These are phyloP conservation scores for Siderastrea radians DNA, from an alignment of 92 coral and sea anemone genomes.

Conservation along the genomic window DNA sequence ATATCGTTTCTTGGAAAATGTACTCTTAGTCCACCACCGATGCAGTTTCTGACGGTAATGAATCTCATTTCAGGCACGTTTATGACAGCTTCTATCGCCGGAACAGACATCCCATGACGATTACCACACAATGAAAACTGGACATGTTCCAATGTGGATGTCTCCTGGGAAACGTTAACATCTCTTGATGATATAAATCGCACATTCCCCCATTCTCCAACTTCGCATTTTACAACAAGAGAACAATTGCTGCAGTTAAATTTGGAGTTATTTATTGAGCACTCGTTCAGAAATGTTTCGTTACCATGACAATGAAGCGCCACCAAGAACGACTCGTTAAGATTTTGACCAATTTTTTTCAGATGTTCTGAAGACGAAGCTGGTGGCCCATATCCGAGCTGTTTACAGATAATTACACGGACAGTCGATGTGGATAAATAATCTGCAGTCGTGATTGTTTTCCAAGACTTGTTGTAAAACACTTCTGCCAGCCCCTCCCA, in stretches of 20 bases:
- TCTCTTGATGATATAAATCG: constrained; percentile 50
- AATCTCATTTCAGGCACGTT: constrained; percentile 42
- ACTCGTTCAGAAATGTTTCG: constrained; percentile 56
- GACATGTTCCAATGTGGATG: constrained; percentile 58
- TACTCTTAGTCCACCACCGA: constrained; percentile 43
- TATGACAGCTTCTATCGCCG: constrained; percentile 59
- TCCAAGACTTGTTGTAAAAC: constrained; percentile 53
- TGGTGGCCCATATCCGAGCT: constrained; percentile 56
- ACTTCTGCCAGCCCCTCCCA: constrained; percentile 70
- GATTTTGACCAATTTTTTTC: no score
- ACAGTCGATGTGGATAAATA: no score
- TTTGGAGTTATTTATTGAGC: background rate
- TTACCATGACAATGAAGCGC: constrained; percentile 59
- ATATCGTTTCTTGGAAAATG: constrained; percentile 1
- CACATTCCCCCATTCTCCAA: constrained; percentile 64
- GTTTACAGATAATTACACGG: constrained; percentile 45
- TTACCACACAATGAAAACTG: constrained; percentile 57
- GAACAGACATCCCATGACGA: constrained; percentile 28
- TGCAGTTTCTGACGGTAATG: constrained; percentile 52
- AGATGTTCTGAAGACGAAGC: background rate
- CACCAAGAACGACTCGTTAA: constrained; percentile 15
- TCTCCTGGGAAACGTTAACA: background rate
- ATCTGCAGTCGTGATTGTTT: constrained; percentile 42
- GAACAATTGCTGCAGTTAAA: background rate
- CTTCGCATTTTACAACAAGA: constrained; percentile 37